These are phyloP conservation scores for Akabosia matsudoensis DNA, from an alignment of 1,140 invertebrate genomes.

Conservation along the genomic window DNA sequence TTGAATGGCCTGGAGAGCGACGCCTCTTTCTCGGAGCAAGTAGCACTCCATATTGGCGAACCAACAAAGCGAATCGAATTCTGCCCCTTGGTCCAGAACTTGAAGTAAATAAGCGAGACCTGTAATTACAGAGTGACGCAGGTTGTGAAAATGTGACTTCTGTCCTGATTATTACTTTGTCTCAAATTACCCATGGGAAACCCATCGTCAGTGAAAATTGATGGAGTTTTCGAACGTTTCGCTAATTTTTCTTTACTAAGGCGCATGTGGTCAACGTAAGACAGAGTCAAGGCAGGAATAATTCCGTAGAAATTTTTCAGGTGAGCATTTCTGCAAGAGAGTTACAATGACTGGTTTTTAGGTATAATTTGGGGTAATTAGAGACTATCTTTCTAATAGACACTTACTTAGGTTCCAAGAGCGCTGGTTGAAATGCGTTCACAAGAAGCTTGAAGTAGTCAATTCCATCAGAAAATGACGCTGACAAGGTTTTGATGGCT, in stretches of 20 bases:
- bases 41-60: constrained; percentile 81
- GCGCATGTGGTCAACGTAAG: constrained; percentile 91
- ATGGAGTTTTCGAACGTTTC: constrained; percentile 76
- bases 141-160: not conserved
- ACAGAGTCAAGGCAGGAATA: constrained; percentile 87
- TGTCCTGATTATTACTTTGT: not conserved
- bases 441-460: constrained; percentile 94
- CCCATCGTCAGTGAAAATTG: constrained; percentile 95
- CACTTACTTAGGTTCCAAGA: constrained; percentile 58
- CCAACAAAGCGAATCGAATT: constrained; percentile 94
- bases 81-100: constrained; percentile 63
- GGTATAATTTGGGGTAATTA: not conserved
- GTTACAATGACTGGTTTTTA: too few species aligned
- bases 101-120: constrained; percentile 68
- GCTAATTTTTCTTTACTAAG: constrained; percentile 87
- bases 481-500: constrained; percentile 71
- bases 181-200: constrained; percentile 95
- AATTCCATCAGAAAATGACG: constrained; percentile 87
- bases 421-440: constrained; percentile 87
- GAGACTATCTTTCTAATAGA: not conserved
- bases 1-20: constrained; percentile 58
- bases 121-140: constrained; percentile 48
- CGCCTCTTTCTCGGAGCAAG: constrained; percentile 63
- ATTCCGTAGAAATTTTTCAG: constrained; percentile 91
- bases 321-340: constrained; percentile 73